These are phyloP conservation scores for Notechis scutatus DNA, from an alignment of 2,113 vertebrate genomes.

Conservation along the genomic window DNA sequence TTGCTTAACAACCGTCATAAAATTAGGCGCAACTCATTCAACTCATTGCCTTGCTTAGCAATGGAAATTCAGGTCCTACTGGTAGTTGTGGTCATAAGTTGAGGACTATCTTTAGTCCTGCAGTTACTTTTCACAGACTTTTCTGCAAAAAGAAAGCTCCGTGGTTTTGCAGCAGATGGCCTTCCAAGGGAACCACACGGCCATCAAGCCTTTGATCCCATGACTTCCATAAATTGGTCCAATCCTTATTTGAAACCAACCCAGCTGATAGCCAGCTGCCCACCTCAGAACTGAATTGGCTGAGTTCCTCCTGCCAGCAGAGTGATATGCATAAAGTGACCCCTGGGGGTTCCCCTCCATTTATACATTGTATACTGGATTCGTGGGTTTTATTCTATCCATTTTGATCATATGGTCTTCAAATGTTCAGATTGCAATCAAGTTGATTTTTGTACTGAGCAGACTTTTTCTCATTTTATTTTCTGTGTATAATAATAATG, in stretches of 20 bases:
- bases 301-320: background rate
- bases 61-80: background rate
- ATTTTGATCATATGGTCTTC: background rate
- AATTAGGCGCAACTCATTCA: background rate
- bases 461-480: background rate
- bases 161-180: background rate
- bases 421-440: background rate
- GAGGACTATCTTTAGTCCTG: background rate
- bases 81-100: too few species aligned
- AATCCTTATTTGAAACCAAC: background rate
- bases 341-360: accelerated
- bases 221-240: background rate
- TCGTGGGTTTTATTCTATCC: background rate
- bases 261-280: background rate
- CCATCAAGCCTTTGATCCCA: background rate
- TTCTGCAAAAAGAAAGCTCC: background rate
- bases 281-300: background rate
- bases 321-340: background rate
- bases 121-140: background rate
- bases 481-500: background rate
- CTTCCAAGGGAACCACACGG: background rate
- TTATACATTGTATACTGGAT: background rate
- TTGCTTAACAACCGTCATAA: background rate
- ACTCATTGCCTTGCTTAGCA: background rate
- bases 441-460: background rate